These are phyloP conservation scores for Brachylomia viminalis DNA, from an alignment of 2,888 invertebrate species.

Conservation along the genomic window DNA sequence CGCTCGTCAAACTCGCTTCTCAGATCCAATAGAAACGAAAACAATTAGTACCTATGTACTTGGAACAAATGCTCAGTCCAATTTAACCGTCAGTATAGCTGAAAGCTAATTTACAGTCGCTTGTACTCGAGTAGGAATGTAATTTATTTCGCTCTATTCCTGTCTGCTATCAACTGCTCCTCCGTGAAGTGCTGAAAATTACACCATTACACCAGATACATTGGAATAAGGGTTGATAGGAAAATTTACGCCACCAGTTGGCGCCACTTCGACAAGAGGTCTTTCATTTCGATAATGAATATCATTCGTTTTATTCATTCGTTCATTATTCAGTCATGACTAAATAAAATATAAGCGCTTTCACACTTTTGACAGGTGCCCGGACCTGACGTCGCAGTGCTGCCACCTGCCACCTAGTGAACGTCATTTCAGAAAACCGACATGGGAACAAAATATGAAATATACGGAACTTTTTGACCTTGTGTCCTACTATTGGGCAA, in stretches of 20 bases:
- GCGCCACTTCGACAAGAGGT: no score
- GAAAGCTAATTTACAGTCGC: constrained; percentile 56
- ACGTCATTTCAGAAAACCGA: no score
- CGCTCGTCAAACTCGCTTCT: neutral
- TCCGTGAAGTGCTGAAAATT: constrained; percentile 17
- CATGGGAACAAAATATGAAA: neutral
- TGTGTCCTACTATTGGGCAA: neutral
- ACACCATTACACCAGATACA: neutral
- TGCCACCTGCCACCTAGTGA: no score
- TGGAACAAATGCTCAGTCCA: constrained; percentile 43
- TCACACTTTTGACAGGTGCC: no score
- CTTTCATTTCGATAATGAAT: no score
- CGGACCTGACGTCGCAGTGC: no score
- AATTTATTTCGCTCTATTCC: constrained; percentile 53
- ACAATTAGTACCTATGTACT: neutral
- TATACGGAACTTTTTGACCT: neutral
- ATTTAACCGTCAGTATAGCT: constrained; percentile 38
- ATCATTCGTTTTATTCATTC: no score
- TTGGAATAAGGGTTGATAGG: no score
- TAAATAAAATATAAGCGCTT: no score
- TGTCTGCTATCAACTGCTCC: constrained; percentile 15
- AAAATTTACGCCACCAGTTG: no score
- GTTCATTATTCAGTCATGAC: no score
- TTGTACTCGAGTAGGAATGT: constrained; percentile 42
- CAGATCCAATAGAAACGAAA: neutral